These are phyloP conservation scores for Rhynchotus rufescens DNA, from an alignment of 2,797 vertebrate species.

Conservation along the genomic window DNA sequence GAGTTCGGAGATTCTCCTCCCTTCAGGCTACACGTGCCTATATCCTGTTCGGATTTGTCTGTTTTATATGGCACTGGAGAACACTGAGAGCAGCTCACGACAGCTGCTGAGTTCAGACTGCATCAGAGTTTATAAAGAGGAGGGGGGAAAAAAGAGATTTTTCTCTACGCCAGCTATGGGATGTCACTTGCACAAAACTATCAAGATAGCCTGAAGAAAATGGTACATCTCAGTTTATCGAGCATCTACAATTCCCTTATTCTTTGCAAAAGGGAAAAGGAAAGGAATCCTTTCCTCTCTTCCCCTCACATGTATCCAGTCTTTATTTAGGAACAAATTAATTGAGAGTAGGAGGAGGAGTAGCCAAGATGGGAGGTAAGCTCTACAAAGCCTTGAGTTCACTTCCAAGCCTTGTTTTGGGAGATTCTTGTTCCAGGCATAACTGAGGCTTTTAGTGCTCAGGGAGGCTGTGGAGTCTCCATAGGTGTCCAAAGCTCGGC, in stretches of 20 bases:
- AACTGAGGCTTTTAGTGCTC: not conserved
- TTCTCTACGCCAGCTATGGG: not conserved
- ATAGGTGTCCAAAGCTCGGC: not conserved
- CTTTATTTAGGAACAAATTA: fast-evolving
- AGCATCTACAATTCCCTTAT: fast-evolving
- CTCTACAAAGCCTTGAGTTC: not conserved
- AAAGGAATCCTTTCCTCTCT: not conserved
- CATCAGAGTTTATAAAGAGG: not conserved
- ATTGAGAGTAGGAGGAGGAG: not conserved
- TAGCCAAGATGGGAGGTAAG: not conserved
- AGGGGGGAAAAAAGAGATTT: not conserved
- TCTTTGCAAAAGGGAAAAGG: not conserved
- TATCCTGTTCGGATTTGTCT: not conserved
- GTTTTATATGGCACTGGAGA: not conserved
- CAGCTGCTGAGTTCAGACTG: not conserved
- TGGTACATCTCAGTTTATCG: not conserved
- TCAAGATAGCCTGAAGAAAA: not conserved
- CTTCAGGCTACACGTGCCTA: not conserved
- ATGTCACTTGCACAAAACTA: not conserved
- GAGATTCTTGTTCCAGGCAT: not conserved
- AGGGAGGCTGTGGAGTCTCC: not conserved
- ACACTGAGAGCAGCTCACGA: not conserved
- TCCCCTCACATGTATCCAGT: not conserved
- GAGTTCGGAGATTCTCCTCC: not conserved
- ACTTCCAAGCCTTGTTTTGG: not conserved